Conservation (phyloP, 92 coral and sea anemone genomes). For the Galaxea fascicularis region DNA sequence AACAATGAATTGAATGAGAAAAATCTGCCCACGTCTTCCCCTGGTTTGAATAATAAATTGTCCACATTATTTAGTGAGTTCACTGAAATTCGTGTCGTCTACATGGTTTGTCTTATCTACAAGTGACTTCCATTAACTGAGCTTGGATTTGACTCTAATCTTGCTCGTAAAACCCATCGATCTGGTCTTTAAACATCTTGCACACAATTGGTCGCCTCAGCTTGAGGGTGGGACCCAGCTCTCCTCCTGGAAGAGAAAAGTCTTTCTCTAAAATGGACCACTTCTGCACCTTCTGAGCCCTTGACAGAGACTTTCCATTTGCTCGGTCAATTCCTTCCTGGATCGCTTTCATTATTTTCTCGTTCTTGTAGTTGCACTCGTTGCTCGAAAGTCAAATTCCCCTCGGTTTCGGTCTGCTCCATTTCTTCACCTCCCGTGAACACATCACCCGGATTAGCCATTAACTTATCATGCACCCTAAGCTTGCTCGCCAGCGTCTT, state of each 20-base stretch:
- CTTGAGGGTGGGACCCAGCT: slow-evolving; percentile 95
- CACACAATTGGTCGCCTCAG: slow-evolving; percentile 90
- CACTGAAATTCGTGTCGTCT: neutral
- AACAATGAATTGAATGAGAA: too few species aligned
- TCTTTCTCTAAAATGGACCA: slow-evolving; percentile 87
- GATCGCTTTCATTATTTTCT: slow-evolving; percentile 88
- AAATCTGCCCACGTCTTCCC: neutral
- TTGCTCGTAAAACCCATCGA: slow-evolving; percentile 83
- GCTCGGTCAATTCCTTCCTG: slow-evolving; percentile 86
- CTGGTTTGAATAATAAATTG: neutral
- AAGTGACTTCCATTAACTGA: neutral
- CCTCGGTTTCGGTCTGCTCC: too few species aligned
- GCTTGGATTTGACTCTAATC: neutral
- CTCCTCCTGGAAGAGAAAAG: slow-evolving; percentile 96
- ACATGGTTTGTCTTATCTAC: neutral
- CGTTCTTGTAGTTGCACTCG: too few species aligned
- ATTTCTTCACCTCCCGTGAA: too few species aligned
- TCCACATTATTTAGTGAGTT: neutral
- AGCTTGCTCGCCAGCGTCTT: too few species aligned
- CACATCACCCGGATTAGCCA: too few species aligned
- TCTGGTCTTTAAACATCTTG: slow-evolving; percentile 91
- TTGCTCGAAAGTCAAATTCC: too few species aligned
- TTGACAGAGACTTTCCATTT: slow-evolving; percentile 69
- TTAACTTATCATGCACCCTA: too few species aligned
- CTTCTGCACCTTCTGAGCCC: slow-evolving; percentile 95